Evolutionary conservation across 2,888 invertebrate genomes (phyloP).

Genomic region (Folsomia manolachei): DNA sequence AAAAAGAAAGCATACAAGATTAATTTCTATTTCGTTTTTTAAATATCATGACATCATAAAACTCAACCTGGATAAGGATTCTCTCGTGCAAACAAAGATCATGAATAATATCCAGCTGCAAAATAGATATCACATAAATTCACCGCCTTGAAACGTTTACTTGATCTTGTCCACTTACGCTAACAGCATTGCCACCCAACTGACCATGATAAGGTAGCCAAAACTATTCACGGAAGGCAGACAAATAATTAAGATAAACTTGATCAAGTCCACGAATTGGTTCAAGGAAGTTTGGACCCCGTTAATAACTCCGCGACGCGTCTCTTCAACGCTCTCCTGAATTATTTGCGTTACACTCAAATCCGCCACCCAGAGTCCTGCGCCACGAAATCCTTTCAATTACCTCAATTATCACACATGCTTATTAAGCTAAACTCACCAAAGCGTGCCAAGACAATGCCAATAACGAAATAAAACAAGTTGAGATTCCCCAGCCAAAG

Average conservation of each 20-base stretch:
- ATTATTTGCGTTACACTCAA: conserved; percentile 58
- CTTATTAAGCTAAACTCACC: conserved; percentile 51
- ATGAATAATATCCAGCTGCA: too few species aligned
- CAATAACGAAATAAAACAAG: conserved; percentile 51
- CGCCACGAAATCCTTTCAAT: background rate
- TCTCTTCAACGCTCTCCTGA: conserved; percentile 56
- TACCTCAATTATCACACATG: too few species aligned
- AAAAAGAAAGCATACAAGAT: too few species aligned
- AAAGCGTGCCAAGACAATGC: conserved; percentile 52
- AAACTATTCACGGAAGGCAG: conserved; percentile 56
- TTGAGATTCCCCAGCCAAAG: conserved; percentile 46
- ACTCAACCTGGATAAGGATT: too few species aligned
- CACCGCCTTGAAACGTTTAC: too few species aligned
- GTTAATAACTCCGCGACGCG: conserved; percentile 56
- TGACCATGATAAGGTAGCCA: conserved; percentile 56
- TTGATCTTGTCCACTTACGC: too few species aligned
- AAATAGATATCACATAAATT: too few species aligned
- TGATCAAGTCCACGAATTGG: conserved; percentile 57
- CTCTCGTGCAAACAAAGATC: too few species aligned
- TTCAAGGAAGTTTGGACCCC: conserved; percentile 59
- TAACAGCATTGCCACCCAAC: too few species aligned
- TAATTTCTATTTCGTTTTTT: too few species aligned
- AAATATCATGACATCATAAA: too few species aligned
- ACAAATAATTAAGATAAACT: conserved; percentile 57
- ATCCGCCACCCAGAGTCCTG: conserved; percentile 59